Base-by-base conservation (phyloP, 2,888 invertebrate species). In the Philonicus albiceps region DNA sequence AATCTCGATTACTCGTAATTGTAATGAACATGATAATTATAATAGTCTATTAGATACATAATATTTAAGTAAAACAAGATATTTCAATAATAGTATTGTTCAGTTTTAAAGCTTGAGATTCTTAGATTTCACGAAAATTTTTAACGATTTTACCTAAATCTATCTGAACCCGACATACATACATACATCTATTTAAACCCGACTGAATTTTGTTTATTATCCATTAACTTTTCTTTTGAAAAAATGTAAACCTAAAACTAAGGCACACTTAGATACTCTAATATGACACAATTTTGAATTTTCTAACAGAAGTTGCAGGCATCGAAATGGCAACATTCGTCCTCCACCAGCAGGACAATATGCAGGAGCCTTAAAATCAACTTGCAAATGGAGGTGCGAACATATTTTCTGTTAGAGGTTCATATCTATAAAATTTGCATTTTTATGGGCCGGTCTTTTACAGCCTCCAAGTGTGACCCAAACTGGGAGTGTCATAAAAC, bases 381-480 rank as follows among this genome's bases (percentile, higher is more conserved):
- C 83, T 83, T 83, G 72, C 27, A 85, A 85, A 85, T 85, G 30
- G 73, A 73, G 37, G 85, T 85, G 85, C 37, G 85, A 85, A 85
- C 85, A 85, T 85, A 85, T 85, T 85, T 85, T 85, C 74, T 85
- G 19, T 85, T 85, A 85, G 85, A 85, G 85, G 85, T 73, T 85
- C 85, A 85, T 85, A 85, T 85, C 85, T 85, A 85, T 85, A 85
- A 85, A 85, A 85, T 85, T 85, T 85, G 85, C 85, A 85, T 85
- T 73, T 85, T 85, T 85, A 85, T 85, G 74, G 73, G 30, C 6
- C n/a, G 30, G 40, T 73, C 85, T 73, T 85, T 85, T 85, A 85
- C 73, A 31, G 85, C 73, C 27, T 73, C 13, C 73, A 30, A 73
- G 85, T 85, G 85, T 43, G 73, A 73, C 85, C 73, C 85, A 40